phyloP scores from a whole-genome alignment of 1,140 invertebrate genomes.

The Bradysia coprophila region DNA sequence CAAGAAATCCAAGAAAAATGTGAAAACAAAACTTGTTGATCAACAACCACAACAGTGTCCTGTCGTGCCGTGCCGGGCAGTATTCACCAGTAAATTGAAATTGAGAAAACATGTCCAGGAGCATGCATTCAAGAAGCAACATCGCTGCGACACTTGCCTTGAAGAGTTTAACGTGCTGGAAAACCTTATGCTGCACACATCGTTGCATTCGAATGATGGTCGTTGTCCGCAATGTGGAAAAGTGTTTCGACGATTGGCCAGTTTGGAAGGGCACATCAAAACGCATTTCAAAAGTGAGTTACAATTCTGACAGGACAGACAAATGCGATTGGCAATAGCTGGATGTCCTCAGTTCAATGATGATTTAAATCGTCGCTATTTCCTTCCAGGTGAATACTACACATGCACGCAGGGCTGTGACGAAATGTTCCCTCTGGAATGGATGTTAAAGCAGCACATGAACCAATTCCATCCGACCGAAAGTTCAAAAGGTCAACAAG shows the following conservation, averaged over 20 bases:
- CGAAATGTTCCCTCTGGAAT: not conserved
- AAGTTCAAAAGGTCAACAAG: not conserved
- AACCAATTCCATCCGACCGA: not conserved
- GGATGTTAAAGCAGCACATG: not conserved
- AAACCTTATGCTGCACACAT: not conserved
- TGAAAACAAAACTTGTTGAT: too few species aligned
- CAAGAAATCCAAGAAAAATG: too few species aligned
- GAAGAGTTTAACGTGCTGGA: not conserved
- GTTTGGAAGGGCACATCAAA: not conserved
- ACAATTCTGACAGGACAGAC: too few species aligned
- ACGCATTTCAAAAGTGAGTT: slow-evolving; percentile 1
- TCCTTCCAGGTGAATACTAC: too few species aligned
- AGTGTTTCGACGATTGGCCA: not conserved
- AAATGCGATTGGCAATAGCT: slow-evolving; percentile 1
- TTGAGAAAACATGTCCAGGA: not conserved
- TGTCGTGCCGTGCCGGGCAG: too few species aligned
- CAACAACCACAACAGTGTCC: too few species aligned
- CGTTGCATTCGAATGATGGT: not conserved
- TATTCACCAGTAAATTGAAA: not conserved
- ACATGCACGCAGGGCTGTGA: too few species aligned
- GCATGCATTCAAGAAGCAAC: not conserved
- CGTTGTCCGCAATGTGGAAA: not conserved
- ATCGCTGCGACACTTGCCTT: not conserved
- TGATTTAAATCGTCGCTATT: too few species aligned
- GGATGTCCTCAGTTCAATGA: too few species aligned